These are phyloP conservation scores for Eunapius fragilis DNA, from an alignment of 37 sponge, comb jelly and placozoan genomes.

Conservation along the genomic window DNA sequence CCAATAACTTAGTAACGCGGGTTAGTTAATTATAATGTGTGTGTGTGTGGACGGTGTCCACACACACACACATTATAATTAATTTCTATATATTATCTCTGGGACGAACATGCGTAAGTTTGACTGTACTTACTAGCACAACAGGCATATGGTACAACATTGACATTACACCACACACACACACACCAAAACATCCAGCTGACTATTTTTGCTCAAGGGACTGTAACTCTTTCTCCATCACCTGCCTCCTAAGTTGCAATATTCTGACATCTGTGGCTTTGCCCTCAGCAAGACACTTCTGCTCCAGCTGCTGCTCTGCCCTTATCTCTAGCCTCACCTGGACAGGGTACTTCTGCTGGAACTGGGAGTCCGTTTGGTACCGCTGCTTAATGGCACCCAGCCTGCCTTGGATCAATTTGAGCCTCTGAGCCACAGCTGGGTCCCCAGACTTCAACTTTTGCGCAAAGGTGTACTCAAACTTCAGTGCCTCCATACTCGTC, in stretches of 20 bases:
- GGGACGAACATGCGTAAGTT: no score
- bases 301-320: slow-evolving; percentile 39
- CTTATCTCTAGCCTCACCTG: slow-evolving; percentile 39
- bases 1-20: no score
- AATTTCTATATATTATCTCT: no score
- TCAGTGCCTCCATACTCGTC: slow-evolving; percentile 64
- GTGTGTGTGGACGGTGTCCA: no score
- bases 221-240: slow-evolving; percentile 51
- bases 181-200: slow-evolving; percentile 7
- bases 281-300: slow-evolving; percentile 15
- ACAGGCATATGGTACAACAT: no score
- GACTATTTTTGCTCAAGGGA: slow-evolving; percentile 75
- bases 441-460: slow-evolving; percentile 58
- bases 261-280: slow-evolving; percentile 17
- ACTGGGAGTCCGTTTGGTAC: slow-evolving; percentile 31
- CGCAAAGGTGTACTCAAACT: slow-evolving; percentile 43
- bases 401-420: slow-evolving; percentile 40
- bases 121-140: background rate
- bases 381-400: slow-evolving; percentile 37
- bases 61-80: no score
- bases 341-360: slow-evolving; percentile 16
- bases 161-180: slow-evolving; percentile 1
- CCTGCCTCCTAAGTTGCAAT: slow-evolving; percentile 33
- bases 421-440: slow-evolving; percentile 20
- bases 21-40: no score